phyloP scores from a whole-genome alignment of 2,888 invertebrate genomes.

The Apodemia duryi region DNA sequence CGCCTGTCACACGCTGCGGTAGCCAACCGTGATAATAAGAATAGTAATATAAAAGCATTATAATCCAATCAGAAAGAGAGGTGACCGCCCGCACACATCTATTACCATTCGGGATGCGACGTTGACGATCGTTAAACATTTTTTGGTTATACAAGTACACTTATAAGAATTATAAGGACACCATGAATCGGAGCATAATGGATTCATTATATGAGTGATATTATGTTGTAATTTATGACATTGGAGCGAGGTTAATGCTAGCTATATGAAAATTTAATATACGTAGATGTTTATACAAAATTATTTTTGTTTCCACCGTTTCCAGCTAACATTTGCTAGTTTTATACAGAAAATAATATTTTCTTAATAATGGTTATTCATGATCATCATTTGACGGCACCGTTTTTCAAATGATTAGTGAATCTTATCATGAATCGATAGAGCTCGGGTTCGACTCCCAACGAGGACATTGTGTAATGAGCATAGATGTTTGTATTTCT shows the following conservation, averaged over 20 bases:
- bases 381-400: no score
- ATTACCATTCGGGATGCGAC: constrained; percentile 66
- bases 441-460: no score
- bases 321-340: no score
- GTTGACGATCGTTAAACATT: constrained; percentile 66
- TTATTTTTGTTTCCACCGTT: no score
- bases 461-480: no score
- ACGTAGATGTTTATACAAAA: neutral
- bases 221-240: constrained; percentile 4
- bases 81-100: constrained; percentile 66
- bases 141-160: constrained; percentile 53
- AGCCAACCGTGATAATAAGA: constrained; percentile 71
- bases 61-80: constrained; percentile 72
- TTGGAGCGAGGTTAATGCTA: neutral
- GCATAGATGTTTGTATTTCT: no score
- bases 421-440: no score
- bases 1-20: constrained; percentile 64
- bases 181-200: constrained; percentile 30
- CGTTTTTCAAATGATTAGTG: no score
- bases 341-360: no score
- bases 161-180: constrained; percentile 33
- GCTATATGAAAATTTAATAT: neutral
- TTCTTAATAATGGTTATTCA: no score
- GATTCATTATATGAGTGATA: constrained; percentile 19
- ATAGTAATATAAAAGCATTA: constrained; percentile 76